Conservation (phyloP, 30 jellyfish, hydroid and myxozoan species). For the Rhopilema esculentum region DNA sequence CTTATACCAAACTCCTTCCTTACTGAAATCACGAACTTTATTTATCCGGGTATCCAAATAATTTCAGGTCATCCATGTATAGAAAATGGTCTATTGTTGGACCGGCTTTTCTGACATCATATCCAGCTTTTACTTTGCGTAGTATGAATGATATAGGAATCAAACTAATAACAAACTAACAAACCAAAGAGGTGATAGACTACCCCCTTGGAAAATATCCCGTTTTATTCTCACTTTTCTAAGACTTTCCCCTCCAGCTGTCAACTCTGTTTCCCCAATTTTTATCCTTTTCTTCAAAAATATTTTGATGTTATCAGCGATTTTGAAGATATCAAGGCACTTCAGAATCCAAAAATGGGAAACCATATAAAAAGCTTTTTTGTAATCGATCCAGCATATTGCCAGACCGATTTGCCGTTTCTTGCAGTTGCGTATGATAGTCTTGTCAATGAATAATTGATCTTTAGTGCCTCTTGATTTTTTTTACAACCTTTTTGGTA, state of each 20-base stretch:
- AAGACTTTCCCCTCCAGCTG: slow-evolving; percentile 35
- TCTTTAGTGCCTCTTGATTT: slow-evolving; percentile 14
- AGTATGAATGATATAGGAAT: slow-evolving; percentile 6
- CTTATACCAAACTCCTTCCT: slow-evolving; percentile 22
- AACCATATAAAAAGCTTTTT: slow-evolving; percentile 34
- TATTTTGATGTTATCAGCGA: slow-evolving; percentile 25
- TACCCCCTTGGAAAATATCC: slow-evolving; percentile 34
- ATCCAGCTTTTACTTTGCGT: slow-evolving; percentile 41
- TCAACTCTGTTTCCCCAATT: slow-evolving; percentile 36
- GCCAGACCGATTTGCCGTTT: slow-evolving; percentile 29
- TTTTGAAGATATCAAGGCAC: slow-evolving; percentile 18
- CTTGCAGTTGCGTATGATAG: slow-evolving; percentile 26
- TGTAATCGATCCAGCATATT: slow-evolving; percentile 49
- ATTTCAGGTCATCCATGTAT: slow-evolving; percentile 34
- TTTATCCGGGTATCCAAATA: slow-evolving; percentile 11
- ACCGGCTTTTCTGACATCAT: slow-evolving; percentile 32
- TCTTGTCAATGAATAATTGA: slow-evolving; percentile 44
- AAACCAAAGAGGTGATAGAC: slow-evolving; percentile 34
- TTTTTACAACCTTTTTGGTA: slow-evolving; percentile 24
- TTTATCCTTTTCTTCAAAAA: slow-evolving; percentile 22
- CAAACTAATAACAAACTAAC: slow-evolving; percentile 13
- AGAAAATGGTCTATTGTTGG: slow-evolving; percentile 30
- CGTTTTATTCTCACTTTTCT: slow-evolving; percentile 35
- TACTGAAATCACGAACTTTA: neutral
- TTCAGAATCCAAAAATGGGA: slow-evolving; percentile 27